These are phyloP conservation scores for Gonioctena quinquepunctata DNA, from an alignment of 1,140 invertebrate species.

Conservation along the genomic window DNA sequence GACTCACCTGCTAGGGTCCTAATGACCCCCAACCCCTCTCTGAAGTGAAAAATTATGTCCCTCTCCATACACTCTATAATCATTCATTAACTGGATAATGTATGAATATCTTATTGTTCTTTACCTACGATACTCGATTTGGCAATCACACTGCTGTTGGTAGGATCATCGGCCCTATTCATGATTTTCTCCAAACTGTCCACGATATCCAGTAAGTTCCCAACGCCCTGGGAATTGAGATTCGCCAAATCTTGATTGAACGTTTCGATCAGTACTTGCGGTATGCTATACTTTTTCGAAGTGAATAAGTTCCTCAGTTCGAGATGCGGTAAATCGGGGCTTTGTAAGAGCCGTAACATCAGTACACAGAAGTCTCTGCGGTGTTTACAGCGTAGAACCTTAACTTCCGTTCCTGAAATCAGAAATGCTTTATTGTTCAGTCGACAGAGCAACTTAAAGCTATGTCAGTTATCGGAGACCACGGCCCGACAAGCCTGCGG, in stretches of 20 bases:
- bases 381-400: constrained; percentile 35
- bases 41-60: too few species aligned
- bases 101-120: not conserved
- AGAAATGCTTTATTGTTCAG: too few species aligned
- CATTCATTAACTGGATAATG: not conserved
- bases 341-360: constrained; percentile 66
- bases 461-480: too few species aligned
- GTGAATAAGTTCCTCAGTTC: constrained; percentile 62
- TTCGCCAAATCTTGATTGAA: constrained; percentile 62
- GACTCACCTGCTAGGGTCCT: too few species aligned
- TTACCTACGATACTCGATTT: constrained; percentile 57
- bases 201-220: constrained; percentile 67
- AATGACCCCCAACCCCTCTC: too few species aligned
- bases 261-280: constrained; percentile 57
- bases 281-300: constrained; percentile 60
- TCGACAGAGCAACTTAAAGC: too few species aligned
- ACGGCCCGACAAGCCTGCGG: too few species aligned
- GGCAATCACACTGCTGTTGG: constrained; percentile 46
- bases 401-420: not conserved
- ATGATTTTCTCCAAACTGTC: constrained; percentile 60
- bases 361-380: constrained; percentile 65
- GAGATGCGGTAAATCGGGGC: constrained; percentile 68
- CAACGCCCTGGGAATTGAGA: constrained; percentile 62
- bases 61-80: constrained; percentile 44
- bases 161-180: constrained; percentile 45